Percentiles rank a stretch among this genome's conserved stretches.
Evolutionary conservation across 1,140 invertebrate genomes (phyloP).

Genomic region (Psilanteris sp.): DNA sequence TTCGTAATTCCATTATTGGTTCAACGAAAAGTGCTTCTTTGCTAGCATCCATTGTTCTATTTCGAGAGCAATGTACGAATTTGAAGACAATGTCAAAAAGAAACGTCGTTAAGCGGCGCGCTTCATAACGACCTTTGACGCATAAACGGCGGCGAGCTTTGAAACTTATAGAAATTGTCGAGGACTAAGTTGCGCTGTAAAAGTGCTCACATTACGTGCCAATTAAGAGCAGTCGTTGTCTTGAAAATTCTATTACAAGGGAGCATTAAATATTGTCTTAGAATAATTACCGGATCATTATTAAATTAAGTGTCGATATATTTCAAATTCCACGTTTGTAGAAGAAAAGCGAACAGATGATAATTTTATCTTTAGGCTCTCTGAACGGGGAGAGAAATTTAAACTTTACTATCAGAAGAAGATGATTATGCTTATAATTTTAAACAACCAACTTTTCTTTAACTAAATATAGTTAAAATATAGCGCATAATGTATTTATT

Average conservation of each 20-base stretch:
- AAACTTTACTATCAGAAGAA: too few relatives aligned
- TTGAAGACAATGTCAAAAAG: slow-evolving; percentile 47
- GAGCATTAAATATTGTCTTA: not conserved
- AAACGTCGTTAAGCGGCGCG: slow-evolving; percentile 38
- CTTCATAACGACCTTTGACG: slow-evolving; percentile 38
- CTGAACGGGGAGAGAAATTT: too few relatives aligned
- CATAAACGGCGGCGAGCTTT: slow-evolving; percentile 14
- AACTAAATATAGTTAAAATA: too few relatives aligned
- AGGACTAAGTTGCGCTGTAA: slow-evolving; percentile 11
- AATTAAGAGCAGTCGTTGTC: slow-evolving; percentile 33
- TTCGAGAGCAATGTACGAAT: slow-evolving; percentile 50
- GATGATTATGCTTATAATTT: too few relatives aligned
- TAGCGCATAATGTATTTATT: too few relatives aligned
- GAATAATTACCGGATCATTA: too few relatives aligned
- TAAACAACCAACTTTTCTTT: too few relatives aligned
- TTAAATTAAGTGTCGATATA: too few relatives aligned
- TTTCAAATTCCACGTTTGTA: too few relatives aligned
- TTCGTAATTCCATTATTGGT: slow-evolving; percentile 38
- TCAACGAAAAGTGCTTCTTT: slow-evolving; percentile 23
- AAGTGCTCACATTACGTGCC: slow-evolving; percentile 17
- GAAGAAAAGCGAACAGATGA: too few relatives aligned
- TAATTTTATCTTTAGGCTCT: too few relatives aligned
- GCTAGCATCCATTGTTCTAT: slow-evolving; percentile 44
- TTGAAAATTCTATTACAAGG: slow-evolving; percentile 9
- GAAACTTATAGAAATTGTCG: slow-evolving; percentile 10